Evolutionary conservation across 2,113 vertebrate species (phyloP).

Genomic region (Cynocephalus volans): DNA sequence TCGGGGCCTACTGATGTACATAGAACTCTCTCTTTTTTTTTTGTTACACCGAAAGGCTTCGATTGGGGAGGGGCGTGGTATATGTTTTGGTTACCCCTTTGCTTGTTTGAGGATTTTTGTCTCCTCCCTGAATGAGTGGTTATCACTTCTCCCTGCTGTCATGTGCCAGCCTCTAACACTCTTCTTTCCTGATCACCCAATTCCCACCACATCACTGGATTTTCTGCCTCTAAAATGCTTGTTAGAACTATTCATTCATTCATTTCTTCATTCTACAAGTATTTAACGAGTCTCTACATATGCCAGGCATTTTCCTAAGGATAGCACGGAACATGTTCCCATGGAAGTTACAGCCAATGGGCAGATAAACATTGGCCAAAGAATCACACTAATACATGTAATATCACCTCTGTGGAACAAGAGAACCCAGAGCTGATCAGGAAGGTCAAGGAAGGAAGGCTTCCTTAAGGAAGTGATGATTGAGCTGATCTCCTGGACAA

Average conservation of each 20-base stretch:
- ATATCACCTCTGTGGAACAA: background rate
- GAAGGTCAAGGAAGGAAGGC: background rate
- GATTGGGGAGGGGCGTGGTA: background rate
- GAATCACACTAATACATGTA: background rate
- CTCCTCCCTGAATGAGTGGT: background rate
- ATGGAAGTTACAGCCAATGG: background rate
- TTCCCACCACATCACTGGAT: background rate
- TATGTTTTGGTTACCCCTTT: background rate
- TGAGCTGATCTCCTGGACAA: background rate
- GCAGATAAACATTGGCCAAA: background rate
- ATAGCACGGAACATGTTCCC: background rate
- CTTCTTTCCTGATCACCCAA: background rate
- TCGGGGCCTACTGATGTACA: background rate
- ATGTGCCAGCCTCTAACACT: background rate
- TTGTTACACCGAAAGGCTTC: background rate
- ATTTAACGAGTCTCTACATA: background rate
- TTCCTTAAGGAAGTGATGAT: background rate
- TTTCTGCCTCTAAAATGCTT: constrained; percentile 44
- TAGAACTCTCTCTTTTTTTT: background rate
- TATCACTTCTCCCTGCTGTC: background rate
- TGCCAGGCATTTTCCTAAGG: background rate
- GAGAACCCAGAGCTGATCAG: background rate
- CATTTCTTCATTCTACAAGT: background rate
- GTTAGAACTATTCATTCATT: background rate
- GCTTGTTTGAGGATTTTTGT: background rate